phyloP scores from a whole-genome alignment of 2,888 invertebrate species.

The Drosophila kuntzei region DNA sequence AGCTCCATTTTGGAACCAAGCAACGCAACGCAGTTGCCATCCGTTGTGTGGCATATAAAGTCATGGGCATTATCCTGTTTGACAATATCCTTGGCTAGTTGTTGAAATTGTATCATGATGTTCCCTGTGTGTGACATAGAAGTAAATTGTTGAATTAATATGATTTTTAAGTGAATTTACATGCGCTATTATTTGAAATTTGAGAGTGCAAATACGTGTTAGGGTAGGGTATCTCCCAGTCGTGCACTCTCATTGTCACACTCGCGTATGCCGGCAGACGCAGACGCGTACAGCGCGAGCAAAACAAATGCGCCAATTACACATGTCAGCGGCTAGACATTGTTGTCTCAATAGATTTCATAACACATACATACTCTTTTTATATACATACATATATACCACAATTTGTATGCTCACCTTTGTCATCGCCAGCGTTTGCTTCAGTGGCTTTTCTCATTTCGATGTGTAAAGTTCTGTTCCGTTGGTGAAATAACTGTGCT shows the following conservation, averaged over 20 bases:
- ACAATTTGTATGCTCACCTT: slow-evolving; percentile 20
- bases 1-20: slow-evolving; percentile 65
- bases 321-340: slow-evolving; percentile 17
- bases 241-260: slow-evolving; percentile 10
- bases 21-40: slow-evolving; percentile 60
- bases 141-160: neutral
- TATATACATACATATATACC: neutral
- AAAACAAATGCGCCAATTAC: slow-evolving; percentile 51
- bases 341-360: slow-evolving; percentile 14
- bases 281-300: slow-evolving; percentile 52
- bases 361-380: neutral
- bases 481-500: neutral
- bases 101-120: slow-evolving; percentile 50
- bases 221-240: neutral
- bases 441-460: slow-evolving; percentile 60
- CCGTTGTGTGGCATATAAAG: slow-evolving; percentile 57
- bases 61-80: slow-evolving; percentile 68
- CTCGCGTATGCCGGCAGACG: slow-evolving; percentile 19
- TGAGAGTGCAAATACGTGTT: neutral
- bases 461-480: slow-evolving; percentile 24
- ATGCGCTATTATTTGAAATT: too few species aligned
- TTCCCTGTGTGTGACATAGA: neutral
- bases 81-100: slow-evolving; percentile 58
- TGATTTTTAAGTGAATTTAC: neutral
- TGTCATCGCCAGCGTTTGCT: slow-evolving; percentile 28